A percentile compares a stretch with the other conserved stretches of the same genome.
phyloP scores from a whole-genome alignment of 2,797 vertebrate species.

The Jordanella pulchra region DNA sequence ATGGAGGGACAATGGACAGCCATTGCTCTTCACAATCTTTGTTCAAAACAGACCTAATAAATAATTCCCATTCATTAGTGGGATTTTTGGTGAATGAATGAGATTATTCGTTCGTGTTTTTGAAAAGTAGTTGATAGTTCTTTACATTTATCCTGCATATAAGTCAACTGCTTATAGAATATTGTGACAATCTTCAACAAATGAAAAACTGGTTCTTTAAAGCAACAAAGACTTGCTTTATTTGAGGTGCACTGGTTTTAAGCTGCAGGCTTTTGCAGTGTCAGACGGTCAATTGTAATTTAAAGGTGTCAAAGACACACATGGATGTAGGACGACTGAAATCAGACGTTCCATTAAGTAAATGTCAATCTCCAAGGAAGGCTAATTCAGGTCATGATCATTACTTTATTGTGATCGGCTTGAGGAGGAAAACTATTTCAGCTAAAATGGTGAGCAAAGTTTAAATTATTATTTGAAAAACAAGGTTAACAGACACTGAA shows the following conservation, averaged over 20 bases:
- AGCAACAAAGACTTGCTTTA: background rate
- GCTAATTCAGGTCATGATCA: background rate
- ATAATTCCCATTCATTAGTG: background rate
- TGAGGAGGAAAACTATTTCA: background rate
- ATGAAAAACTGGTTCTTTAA: background rate
- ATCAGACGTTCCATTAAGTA: constrained; percentile 46
- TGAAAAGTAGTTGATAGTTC: background rate
- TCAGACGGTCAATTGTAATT: constrained; percentile 79
- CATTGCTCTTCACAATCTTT: background rate
- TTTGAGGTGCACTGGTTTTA: constrained; percentile 24
- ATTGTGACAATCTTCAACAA: background rate
- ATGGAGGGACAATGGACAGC: background rate
- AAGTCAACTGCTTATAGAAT: background rate
- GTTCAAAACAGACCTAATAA: background rate
- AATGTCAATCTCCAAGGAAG: constrained; percentile 26
- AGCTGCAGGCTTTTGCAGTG: constrained; percentile 44
- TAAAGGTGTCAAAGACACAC: constrained; percentile 60
- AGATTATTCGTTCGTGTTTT: background rate
- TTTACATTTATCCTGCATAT: background rate
- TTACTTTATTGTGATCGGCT: background rate
- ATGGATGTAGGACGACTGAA: constrained; percentile 23
- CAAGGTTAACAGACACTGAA: background rate
- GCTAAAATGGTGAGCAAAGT: background rate
- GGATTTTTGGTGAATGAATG: background rate
- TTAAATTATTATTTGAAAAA: too few species aligned